A percentile compares a stretch with the other conserved stretches of the same genome.
Conservation (phyloP, 1,140 invertebrate genomes). For the Meloidogyne floridensis region DNA sequence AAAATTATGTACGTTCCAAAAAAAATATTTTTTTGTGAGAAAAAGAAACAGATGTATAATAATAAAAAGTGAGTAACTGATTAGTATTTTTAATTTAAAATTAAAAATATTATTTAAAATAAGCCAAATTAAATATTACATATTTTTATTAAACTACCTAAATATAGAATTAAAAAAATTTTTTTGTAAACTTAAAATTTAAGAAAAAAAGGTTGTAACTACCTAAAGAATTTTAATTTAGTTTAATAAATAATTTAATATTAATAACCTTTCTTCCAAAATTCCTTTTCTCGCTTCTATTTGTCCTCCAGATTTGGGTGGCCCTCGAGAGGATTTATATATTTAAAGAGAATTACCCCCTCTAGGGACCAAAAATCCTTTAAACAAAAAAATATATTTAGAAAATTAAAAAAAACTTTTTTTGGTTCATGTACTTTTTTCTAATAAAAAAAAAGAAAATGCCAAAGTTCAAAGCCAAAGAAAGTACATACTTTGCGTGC, state of each 20-base stretch:
- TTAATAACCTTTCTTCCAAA: too few relatives aligned
- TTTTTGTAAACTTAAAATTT: too few relatives aligned
- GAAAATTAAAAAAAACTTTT: not conserved
- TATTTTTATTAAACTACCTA: too few relatives aligned
- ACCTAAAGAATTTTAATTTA: too few relatives aligned
- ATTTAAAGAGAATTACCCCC: not conserved
- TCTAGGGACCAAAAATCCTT: not conserved
- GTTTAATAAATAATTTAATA: too few relatives aligned
- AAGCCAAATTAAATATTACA: too few relatives aligned
- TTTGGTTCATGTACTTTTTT: not conserved
- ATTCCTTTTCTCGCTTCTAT: not conserved
- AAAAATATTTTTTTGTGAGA: not conserved
- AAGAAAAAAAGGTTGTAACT: too few relatives aligned
- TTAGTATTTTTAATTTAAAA: not conserved
- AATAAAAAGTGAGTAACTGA: too few relatives aligned
- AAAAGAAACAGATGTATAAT: not conserved
- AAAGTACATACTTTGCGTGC: conserved; percentile 3
- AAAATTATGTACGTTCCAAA: not conserved
- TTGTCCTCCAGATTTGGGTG: not conserved
- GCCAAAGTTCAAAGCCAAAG: not conserved
- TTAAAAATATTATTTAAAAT: not conserved
- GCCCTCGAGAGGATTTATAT: not conserved
- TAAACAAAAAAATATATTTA: not conserved
- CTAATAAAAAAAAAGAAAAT: not conserved
- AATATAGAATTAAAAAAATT: too few relatives aligned